phyloP scores from a whole-genome alignment of 2,888 invertebrate genomes.

The Dasysyrphus tricinctus region DNA sequence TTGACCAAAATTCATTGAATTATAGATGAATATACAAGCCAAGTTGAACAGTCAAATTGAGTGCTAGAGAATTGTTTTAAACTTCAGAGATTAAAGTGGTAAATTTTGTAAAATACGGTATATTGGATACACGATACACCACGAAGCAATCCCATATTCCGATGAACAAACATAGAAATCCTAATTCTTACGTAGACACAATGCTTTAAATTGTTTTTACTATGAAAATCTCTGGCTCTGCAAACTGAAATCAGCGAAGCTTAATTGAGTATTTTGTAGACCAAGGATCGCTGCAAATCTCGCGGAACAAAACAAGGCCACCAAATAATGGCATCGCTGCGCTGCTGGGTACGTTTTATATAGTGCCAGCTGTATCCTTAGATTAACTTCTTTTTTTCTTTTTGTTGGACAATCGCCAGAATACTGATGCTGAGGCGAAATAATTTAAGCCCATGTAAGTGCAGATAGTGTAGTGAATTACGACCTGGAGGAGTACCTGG shows the following conservation, averaged over 20 bases:
- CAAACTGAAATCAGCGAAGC: background rate
- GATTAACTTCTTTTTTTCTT: background rate
- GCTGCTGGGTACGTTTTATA: background rate
- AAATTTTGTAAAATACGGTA: background rate
- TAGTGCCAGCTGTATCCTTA: background rate
- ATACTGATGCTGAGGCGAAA: slow-evolving; percentile 18
- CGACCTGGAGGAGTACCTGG: background rate
- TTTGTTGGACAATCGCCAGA: slow-evolving; percentile 37
- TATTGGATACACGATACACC: background rate
- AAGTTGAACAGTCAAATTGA: background rate
- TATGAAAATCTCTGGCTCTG: background rate
- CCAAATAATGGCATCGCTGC: background rate
- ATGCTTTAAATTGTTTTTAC: background rate
- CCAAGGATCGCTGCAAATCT: background rate
- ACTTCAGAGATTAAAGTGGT: background rate
- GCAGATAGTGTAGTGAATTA: slow-evolving; percentile 38
- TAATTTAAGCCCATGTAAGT: slow-evolving; percentile 26
- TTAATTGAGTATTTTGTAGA: slow-evolving; percentile 28
- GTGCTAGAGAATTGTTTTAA: background rate
- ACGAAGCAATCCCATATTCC: background rate
- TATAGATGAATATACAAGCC: slow-evolving; percentile 6
- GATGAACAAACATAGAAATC: background rate
- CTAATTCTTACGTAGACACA: background rate
- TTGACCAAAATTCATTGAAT: slow-evolving; percentile 23
- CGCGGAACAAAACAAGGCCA: slow-evolving; percentile 18